Percentiles rank a stretch among this genome's conserved stretches.
phyloP scores from a whole-genome alignment of 2,888 invertebrate species.

The Trilocha varians region DNA sequence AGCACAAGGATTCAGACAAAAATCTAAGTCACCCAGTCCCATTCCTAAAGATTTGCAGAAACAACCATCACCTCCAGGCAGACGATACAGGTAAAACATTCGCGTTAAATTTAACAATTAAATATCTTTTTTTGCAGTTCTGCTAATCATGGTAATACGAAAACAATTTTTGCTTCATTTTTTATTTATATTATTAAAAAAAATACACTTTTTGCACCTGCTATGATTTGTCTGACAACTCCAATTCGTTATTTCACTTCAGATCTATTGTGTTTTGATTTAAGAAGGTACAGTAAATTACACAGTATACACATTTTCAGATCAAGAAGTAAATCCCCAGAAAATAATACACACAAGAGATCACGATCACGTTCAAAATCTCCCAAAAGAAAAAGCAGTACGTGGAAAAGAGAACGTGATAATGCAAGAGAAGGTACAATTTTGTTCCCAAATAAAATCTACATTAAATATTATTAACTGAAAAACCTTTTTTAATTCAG shows the following conservation, averaged over 20 bases:
- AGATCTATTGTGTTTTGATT: too few species aligned
- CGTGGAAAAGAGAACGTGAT: constrained; percentile 52
- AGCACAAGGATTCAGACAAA: constrained; percentile 77
- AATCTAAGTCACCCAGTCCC: constrained; percentile 86
- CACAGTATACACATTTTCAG: constrained; percentile 25
- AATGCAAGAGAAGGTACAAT: constrained; percentile 31
- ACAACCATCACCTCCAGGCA: constrained; percentile 80
- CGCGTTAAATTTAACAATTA: too few species aligned
- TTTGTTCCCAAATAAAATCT: constrained; percentile 12
- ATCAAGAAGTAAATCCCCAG: constrained; percentile 60
- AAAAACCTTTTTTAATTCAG: background rate
- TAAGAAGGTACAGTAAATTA: too few species aligned
- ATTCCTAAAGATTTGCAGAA: constrained; percentile 82
- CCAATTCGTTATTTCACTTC: too few species aligned
- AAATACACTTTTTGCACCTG: too few species aligned
- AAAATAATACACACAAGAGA: constrained; percentile 60
- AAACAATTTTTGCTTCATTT: too few species aligned
- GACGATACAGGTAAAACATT: constrained; percentile 76
- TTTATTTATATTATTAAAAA: too few species aligned
- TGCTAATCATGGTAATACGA: too few species aligned
- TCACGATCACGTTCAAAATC: constrained; percentile 69
- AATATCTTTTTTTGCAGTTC: too few species aligned
- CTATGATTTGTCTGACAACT: too few species aligned
- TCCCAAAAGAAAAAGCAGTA: constrained; percentile 38
- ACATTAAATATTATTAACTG: background rate